These are phyloP conservation scores for Catalaphyllia jardinei DNA, from an alignment of 64 coral and sea anemone genomes.

Conservation along the genomic window DNA sequence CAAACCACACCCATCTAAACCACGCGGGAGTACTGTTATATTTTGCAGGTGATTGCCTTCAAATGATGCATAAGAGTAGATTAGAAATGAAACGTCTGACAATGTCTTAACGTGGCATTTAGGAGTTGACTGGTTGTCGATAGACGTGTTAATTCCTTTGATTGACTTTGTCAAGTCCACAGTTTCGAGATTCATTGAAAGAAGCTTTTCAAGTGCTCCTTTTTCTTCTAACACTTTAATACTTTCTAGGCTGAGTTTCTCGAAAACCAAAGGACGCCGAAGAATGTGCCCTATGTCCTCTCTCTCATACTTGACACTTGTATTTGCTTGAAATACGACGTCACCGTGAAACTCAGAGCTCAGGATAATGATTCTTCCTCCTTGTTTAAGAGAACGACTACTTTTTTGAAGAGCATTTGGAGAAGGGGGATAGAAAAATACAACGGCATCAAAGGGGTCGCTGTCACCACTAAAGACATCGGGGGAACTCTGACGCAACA, in stretches of 20 bases:
- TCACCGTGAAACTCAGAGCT: constrained; percentile 20
- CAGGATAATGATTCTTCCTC: constrained; percentile 48
- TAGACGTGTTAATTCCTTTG: not conserved
- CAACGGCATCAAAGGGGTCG: constrained; percentile 41
- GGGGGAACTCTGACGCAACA: not conserved
- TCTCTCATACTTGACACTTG: constrained; percentile 36
- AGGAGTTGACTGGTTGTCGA: not conserved
- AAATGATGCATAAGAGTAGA: not conserved
- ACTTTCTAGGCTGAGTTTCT: not conserved
- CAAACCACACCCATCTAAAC: constrained; percentile 52
- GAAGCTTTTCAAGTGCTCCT: not conserved
- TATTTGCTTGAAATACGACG: constrained; percentile 27
- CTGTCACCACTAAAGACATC: not conserved
- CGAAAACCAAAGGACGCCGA: not conserved
- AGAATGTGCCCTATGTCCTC: not conserved
- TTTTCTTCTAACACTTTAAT: not conserved
- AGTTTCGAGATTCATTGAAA: not conserved
- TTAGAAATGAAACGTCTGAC: not conserved
- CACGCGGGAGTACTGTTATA: not conserved
- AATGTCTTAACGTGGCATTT: not conserved
- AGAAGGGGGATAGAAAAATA: constrained; percentile 40
- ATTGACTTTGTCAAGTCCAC: not conserved
- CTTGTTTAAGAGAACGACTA: not conserved
- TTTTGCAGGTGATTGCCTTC: not conserved
- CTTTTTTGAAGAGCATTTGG: constrained; percentile 57